Conservation (phyloP, 2,113 vertebrate genomes). For the Phyllostomus hastatus region DNA sequence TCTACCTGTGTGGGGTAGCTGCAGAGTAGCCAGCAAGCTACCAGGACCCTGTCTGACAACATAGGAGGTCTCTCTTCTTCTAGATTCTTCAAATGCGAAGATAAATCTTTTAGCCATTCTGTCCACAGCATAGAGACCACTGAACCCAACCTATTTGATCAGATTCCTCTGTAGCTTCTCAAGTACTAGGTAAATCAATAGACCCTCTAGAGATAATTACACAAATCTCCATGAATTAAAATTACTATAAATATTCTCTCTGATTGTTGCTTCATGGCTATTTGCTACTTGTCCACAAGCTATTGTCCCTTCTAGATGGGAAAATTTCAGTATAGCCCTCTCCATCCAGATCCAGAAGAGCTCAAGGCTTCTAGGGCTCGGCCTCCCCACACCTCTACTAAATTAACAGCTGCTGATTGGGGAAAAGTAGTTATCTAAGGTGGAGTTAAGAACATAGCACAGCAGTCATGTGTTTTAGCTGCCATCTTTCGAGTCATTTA, state of each 20-base stretch:
- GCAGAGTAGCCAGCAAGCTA: not conserved
- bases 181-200: not conserved
- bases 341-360: not conserved
- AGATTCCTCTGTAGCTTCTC: not conserved
- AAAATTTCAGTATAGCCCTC: not conserved
- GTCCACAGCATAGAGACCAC: not conserved
- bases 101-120: not conserved
- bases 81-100: not conserved
- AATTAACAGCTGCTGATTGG: not conserved
- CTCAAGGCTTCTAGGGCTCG: not conserved
- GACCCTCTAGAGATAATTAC: not conserved
- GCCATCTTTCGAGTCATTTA: not conserved
- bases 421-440: not conserved
- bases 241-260: not conserved
- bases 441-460: not conserved
- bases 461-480: not conserved
- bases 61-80: not conserved
- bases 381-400: not conserved
- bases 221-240: not conserved
- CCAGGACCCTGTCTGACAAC: not conserved
- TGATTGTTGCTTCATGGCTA: not conserved
- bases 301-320: not conserved
- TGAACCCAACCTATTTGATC: not conserved
- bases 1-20: not conserved
- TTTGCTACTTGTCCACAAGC: not conserved